These are phyloP conservation scores for Theristus sp. DNA, from an alignment of 2,888 invertebrate species.

Conservation along the genomic window DNA sequence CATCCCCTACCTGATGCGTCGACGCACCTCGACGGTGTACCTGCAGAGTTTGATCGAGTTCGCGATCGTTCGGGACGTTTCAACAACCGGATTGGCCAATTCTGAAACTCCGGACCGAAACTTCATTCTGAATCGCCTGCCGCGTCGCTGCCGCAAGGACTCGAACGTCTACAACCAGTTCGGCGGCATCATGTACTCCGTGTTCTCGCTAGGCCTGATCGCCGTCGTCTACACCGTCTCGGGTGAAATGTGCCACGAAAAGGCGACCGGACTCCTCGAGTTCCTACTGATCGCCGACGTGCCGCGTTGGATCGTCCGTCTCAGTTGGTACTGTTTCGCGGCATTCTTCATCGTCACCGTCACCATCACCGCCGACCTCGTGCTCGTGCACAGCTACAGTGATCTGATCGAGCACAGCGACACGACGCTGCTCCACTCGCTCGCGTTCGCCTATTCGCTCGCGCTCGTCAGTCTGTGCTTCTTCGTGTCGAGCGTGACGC, in stretches of 20 bases:
- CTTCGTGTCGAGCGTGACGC: not conserved
- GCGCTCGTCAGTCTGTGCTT: not conserved
- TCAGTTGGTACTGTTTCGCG: slow-evolving; percentile 1
- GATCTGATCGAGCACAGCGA: not conserved
- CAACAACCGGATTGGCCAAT: no score
- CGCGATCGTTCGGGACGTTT: not conserved
- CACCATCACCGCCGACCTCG: not conserved
- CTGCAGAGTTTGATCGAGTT: not conserved
- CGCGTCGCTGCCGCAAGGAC: slow-evolving; percentile 1
- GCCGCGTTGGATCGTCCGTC: not conserved
- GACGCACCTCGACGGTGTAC: not conserved
- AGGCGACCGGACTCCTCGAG: slow-evolving; percentile 2
- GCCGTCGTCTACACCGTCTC: not conserved
- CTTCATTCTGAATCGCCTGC: not conserved
- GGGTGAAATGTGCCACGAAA: slow-evolving; percentile 4
- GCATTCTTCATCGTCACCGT: not conserved
- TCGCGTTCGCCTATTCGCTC: not conserved
- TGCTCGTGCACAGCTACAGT: not conserved
- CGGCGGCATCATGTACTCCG: not conserved
- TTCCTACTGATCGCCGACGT: slow-evolving; percentile 1
- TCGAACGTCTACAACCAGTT: not conserved
- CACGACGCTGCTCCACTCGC: not conserved
- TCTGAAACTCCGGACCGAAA: not conserved
- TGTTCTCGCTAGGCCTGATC: not conserved
- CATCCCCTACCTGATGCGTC: not conserved